Conservation (phyloP, 2,888 invertebrate genomes). For the Magallana nippona region DNA sequence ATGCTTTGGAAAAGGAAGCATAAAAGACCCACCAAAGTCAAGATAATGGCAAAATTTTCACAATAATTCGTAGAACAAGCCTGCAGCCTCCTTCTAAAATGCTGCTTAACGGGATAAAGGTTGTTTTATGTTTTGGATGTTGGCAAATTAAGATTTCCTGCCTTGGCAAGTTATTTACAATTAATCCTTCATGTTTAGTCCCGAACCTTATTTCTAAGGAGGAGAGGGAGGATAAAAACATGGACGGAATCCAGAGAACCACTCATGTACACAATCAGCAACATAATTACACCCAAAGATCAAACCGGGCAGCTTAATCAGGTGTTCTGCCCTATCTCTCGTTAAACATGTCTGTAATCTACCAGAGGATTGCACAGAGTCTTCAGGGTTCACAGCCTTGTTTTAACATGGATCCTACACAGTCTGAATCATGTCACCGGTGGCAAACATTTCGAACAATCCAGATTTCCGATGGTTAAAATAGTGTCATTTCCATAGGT, state of each 20-base stretch:
- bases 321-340: neutral
- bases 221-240: neutral
- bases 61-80: neutral
- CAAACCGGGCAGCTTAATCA: constrained; percentile 8
- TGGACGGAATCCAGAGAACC: constrained; percentile 4
- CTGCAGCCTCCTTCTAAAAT: neutral
- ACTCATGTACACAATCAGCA: neutral
- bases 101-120: neutral
- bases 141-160: constrained; percentile 28
- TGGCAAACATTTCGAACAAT: neutral
- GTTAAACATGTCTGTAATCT: neutral
- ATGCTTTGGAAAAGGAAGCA: too few species aligned
- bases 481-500: too few species aligned
- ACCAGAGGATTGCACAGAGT: neutral
- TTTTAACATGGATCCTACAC: too few species aligned
- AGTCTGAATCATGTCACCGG: neutral
- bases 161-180: constrained; percentile 24
- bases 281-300: constrained; percentile 11
- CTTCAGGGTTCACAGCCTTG: neutral
- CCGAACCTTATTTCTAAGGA: neutral
- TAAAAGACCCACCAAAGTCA: too few species aligned
- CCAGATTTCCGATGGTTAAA: too few species aligned
- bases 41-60: neutral
- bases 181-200: constrained; percentile 9
- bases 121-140: neutral